A percentile compares a stretch with the other conserved stretches of the same genome.
Conservation (phyloP, 2,888 invertebrate genomes). For the Lithophane semibrunnea region DNA sequence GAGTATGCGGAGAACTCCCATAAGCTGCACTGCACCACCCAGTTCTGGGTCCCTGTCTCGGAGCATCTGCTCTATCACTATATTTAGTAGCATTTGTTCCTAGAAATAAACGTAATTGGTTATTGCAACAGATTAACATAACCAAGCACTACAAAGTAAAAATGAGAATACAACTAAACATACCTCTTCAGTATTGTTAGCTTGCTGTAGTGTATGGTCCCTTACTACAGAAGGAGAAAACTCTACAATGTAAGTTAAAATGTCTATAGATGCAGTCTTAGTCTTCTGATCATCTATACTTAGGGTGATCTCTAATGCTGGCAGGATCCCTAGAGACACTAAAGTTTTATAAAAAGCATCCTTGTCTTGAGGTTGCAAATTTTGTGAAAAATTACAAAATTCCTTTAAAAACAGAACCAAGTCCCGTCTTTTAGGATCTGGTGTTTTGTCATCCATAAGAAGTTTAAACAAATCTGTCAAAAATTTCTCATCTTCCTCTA, state of each 20-base stretch:
- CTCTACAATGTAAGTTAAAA: conserved; percentile 99
- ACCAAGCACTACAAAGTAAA: background rate
- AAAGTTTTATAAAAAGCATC: conserved; percentile 99
- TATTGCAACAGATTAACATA: conserved; percentile 2
- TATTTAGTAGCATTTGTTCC: conserved; percentile 98
- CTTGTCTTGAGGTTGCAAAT: conserved; percentile 98
- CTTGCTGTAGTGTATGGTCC: conserved; percentile 98
- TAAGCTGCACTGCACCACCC: conserved; percentile 99
- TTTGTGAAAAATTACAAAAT: conserved; percentile 99
- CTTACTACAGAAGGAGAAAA: conserved; percentile 99
- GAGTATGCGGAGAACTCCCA: conserved; percentile 97
- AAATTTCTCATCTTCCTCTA: conserved; percentile 99
- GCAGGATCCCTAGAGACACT: conserved; percentile 96
- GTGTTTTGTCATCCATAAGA: conserved; percentile 96
- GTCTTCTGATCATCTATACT: conserved; percentile 98
- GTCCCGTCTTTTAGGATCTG: conserved; percentile 96
- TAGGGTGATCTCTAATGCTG: conserved; percentile 97
- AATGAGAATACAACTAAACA: conserved; percentile 49
- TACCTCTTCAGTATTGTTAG: conserved; percentile 96
- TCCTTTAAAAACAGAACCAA: conserved; percentile 99
- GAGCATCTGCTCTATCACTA: conserved; percentile 99
- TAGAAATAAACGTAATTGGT: conserved; percentile 78
- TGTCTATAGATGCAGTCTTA: conserved; percentile 99
- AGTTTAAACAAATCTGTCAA: conserved; percentile 98
- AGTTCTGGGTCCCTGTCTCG: conserved; percentile 99